Conservation (phyloP, 1,140 invertebrate genomes). For the Notospermus geniculatus region DNA sequence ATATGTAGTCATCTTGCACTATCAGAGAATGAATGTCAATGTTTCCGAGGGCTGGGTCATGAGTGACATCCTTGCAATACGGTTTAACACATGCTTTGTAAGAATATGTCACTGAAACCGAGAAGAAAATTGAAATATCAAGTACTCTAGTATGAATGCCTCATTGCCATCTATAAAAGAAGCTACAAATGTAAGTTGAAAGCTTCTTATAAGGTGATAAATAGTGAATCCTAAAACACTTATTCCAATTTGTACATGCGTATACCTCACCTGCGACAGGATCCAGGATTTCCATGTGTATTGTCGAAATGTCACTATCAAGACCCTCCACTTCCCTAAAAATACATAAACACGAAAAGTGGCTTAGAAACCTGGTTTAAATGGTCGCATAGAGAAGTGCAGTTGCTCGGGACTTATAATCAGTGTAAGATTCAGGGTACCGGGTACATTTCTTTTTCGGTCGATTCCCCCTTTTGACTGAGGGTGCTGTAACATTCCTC, state of each 20-base stretch:
- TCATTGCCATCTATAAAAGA: too few species aligned
- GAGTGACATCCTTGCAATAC: constrained; percentile 23
- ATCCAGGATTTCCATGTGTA: constrained; percentile 59
- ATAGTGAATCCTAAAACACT: constrained; percentile 4
- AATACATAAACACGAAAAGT: too few species aligned
- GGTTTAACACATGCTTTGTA: constrained; percentile 27
- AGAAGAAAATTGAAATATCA: constrained; percentile 18
- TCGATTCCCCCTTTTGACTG: too few species aligned
- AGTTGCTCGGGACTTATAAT: too few species aligned
- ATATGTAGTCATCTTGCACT: constrained; percentile 79
- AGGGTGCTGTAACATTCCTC: too few species aligned
- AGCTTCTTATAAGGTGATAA: constrained; percentile 12
- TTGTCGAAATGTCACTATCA: constrained; percentile 50
- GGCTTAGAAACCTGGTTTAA: too few species aligned
- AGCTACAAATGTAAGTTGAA: too few species aligned
- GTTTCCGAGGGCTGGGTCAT: constrained; percentile 27
- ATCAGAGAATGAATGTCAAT: constrained; percentile 75
- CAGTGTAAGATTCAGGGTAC: too few species aligned
- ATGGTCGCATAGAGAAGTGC: too few species aligned
- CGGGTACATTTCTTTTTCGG: too few species aligned
- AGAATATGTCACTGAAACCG: constrained; percentile 13
- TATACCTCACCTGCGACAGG: constrained; percentile 15
- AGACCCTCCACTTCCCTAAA: constrained; percentile 35
- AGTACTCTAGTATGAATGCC: too few species aligned
- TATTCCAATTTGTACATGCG: constrained; percentile 21